Evolutionary conservation across 2,113 vertebrate genomes (phyloP), one percentile per base, ranked within the genome.

Genomic region (Plotosus lineatus): DNA sequence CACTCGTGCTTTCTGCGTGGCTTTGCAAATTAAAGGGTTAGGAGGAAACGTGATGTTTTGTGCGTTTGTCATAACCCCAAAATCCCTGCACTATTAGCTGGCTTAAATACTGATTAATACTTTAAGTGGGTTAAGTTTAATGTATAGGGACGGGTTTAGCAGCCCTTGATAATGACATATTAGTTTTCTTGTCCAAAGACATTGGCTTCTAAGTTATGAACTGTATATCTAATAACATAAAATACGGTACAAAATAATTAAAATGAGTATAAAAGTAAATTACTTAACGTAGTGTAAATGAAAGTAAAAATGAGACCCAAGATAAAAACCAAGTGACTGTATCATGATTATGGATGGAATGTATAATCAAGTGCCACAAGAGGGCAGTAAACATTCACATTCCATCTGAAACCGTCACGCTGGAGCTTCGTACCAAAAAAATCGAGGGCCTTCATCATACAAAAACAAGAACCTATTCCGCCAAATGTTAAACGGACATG

Each of bases 351-450:
- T 81, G 88, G 88, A 85, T 89, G 89, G 87, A 91, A 92, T 92
- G 92, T 89, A 90, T 85, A 79, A 44, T 89, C 86, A 89, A 85
- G 63, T 86, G 88, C 88, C 92, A 90, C 89, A 90, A 91, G 89
- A 88, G 88, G 91, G 88, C 92, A 90, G 89, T 88, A 92, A 91
- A 92, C 87, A 86, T 87, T 88, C 90, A 91, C 89, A 90, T 89
- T 93, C 87, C 87, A 86, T 78, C 65, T 88, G 85, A 88, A 90
- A 87, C 89, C 87, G 87, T 89, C 84, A 82, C n/a, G n/a, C 73
- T 80, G 77, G 78, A 73, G 77, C 77, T 73, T 85, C 36, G 42
- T 66, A 80, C 63, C 81, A 79, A 80, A 60, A 66, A 60, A 73
- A 33, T 36, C 19, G 55, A 40, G 73, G 33, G 81, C 74, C 84